A percentile compares a stretch with the other conserved stretches of the same genome.
These are phyloP conservation scores for Galleria mellonella DNA, from an alignment of 1,140 invertebrate species.

Conservation along the genomic window DNA sequence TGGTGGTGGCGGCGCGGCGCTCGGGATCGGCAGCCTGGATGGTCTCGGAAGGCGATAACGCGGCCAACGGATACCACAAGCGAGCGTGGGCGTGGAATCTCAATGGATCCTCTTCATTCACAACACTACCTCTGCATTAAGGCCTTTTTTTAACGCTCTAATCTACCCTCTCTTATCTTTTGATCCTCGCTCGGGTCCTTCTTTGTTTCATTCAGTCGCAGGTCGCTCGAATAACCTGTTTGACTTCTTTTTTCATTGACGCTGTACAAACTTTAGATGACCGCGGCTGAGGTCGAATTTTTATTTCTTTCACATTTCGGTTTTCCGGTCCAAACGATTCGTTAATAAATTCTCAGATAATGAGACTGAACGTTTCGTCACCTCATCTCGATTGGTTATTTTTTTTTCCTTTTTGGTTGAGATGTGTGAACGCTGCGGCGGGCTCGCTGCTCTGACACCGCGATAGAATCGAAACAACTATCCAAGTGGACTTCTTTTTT, in stretches of 20 bases:
- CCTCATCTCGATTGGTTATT: constrained; percentile 69
- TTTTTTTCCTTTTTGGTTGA: constrained; percentile 57
- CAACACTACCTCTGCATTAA: constrained; percentile 68
- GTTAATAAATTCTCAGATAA: constrained; percentile 74
- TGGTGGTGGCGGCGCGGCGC: constrained; percentile 26
- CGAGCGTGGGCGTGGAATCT: constrained; percentile 59
- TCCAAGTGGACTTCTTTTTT: constrained; percentile 52
- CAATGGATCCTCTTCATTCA: constrained; percentile 70
- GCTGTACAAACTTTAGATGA: constrained; percentile 65
- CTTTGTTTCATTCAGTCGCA: constrained; percentile 67
- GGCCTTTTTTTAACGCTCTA: constrained; percentile 63
- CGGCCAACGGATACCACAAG: constrained; percentile 31
- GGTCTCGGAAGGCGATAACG: not conserved
- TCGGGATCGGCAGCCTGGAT: constrained; percentile 11
- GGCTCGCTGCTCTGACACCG: constrained; percentile 27
- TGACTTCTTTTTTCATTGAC: constrained; percentile 69
- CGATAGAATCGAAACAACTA: constrained; percentile 61
- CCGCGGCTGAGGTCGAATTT: constrained; percentile 70
- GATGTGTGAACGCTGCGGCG: constrained; percentile 62
- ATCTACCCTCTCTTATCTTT: constrained; percentile 67
- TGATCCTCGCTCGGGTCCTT: constrained; percentile 58
- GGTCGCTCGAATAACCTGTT: constrained; percentile 55
- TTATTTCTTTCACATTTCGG: constrained; percentile 73
- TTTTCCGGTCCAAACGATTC: constrained; percentile 70
- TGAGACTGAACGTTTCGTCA: constrained; percentile 73